Evolutionary conservation across 2,888 invertebrate genomes (phyloP), one percentile per base, ranked within the genome.

Genomic region (Allygus modestus): DNA sequence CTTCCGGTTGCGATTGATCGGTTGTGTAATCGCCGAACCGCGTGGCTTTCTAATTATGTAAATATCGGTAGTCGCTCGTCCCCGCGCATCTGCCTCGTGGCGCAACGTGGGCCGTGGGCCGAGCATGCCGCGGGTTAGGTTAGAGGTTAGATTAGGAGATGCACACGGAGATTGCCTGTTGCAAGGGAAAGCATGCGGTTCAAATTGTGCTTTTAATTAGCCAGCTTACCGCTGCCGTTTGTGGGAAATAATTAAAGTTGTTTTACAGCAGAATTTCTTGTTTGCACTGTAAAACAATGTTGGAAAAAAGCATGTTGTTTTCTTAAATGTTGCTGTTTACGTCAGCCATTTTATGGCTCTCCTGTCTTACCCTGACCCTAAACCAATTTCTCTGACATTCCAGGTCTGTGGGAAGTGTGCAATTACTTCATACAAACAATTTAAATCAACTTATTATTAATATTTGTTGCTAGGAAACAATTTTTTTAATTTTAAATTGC

Each of bases 21-120:
- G 65, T 65, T 31, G 65, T 15, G 15, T 65, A 28, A 65, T 65
- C 28, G 28, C 65, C 15, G 26, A 2, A 2, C 23, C 12, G 58
- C 58, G 58, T 58, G 20, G 65, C 65, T 65, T 65, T 65, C 65
- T 31, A 31, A 65, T 65, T 65, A 65, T 31, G 65, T 65, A 65
- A 65, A 65, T 31, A 65, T 65, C 65, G 65, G 65, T 65, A 65
- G 65, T 65, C 65, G 1, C 31, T 26, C 26, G 58, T 17, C n/a
- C n/a, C n/a, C n/a, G n/a, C 17, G 51, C 51, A 58, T 58, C 58
- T 58, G 58, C 23, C 58, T 11, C 23, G 37, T 37, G 5, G 37
- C 37, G 37, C 5, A 9, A 7, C 37, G 37, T 9, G 37, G 37
- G 37, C 23, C n/a, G n/a, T n/a, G 51, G 2, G 17, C 23, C 58